These are phyloP conservation scores for Melolontha melolontha DNA, from an alignment of 2,888 invertebrate species.

Conservation along the genomic window DNA sequence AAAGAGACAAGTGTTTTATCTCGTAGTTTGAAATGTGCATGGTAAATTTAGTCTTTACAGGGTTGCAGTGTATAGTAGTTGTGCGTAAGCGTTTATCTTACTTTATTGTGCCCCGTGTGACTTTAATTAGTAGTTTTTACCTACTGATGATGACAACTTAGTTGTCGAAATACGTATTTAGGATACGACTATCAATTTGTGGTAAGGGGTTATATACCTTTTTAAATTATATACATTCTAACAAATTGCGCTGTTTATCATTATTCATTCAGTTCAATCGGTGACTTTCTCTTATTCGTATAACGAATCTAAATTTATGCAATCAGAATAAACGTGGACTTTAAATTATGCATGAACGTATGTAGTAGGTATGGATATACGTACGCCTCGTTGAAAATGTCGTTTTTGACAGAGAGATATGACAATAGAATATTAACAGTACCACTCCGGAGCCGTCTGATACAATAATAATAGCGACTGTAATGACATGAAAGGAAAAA, in stretches of 20 bases:
- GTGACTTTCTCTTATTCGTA: not conserved
- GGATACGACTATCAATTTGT: no score
- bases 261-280: constrained; percentile 20
- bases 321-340: constrained; percentile 19
- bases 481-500: constrained; percentile 22
- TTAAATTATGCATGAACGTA: constrained; percentile 19
- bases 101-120: no score
- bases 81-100: no score
- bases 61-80: no score
- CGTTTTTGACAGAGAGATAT: constrained; percentile 10
- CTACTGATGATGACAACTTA: no score
- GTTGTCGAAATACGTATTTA: no score
- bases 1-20: no score
- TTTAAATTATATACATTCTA: constrained; percentile 22
- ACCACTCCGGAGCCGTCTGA: constrained; percentile 6
- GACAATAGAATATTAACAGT: constrained; percentile 13
- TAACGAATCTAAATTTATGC: constrained; percentile 30
- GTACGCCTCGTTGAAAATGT: constrained; percentile 24
- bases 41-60: no score
- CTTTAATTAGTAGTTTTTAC: no score
- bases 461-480: constrained; percentile 21
- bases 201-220: no score
- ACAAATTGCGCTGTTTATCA: constrained; percentile 28
- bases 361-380: not conserved
- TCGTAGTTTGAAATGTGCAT: no score